Evolutionary conservation across 2,888 invertebrate species (phyloP).

Genomic region (Nysson spinosus): DNA sequence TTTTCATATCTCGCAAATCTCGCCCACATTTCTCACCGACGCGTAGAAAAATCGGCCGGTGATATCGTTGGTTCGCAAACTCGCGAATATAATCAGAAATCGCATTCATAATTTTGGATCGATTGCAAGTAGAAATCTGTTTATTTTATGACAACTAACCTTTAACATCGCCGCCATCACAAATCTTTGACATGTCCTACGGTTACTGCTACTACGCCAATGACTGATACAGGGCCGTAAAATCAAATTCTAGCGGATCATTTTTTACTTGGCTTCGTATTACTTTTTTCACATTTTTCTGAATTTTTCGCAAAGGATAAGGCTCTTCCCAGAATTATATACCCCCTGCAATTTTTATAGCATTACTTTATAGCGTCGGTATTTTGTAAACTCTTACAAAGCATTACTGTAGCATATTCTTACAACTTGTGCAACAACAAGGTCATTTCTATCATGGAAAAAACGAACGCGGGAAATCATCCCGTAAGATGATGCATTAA

Average conservation of each 20-base stretch:
- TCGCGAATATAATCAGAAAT: slow-evolving; percentile 1
- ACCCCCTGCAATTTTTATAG: too few relatives aligned
- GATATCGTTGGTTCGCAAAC: not conserved
- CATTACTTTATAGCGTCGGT: too few relatives aligned
- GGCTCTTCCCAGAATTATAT: too few relatives aligned
- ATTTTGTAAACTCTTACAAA: not conserved
- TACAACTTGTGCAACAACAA: too few relatives aligned
- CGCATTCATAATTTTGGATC: slow-evolving; percentile 13
- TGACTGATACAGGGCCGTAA: slow-evolving; percentile 16
- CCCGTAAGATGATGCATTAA: too few relatives aligned
- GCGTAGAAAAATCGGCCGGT: not conserved
- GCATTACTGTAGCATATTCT: too few relatives aligned
- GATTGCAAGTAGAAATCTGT: slow-evolving; percentile 28
- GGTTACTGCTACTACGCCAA: slow-evolving; percentile 44
- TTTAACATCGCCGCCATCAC: slow-evolving; percentile 75
- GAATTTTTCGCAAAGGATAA: too few relatives aligned
- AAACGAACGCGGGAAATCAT: too few relatives aligned
- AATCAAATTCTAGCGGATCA: slow-evolving; percentile 10
- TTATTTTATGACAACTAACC: slow-evolving; percentile 71
- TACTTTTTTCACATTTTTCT: not conserved
- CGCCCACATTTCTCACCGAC: too few relatives aligned
- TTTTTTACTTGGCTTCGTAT: slow-evolving; percentile 1
- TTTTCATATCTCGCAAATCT: too few relatives aligned
- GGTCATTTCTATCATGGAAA: too few relatives aligned
- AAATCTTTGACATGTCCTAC: slow-evolving; percentile 72